Conservation (phyloP, 2,113 vertebrate genomes). For the Calidris pygmaea region DNA sequence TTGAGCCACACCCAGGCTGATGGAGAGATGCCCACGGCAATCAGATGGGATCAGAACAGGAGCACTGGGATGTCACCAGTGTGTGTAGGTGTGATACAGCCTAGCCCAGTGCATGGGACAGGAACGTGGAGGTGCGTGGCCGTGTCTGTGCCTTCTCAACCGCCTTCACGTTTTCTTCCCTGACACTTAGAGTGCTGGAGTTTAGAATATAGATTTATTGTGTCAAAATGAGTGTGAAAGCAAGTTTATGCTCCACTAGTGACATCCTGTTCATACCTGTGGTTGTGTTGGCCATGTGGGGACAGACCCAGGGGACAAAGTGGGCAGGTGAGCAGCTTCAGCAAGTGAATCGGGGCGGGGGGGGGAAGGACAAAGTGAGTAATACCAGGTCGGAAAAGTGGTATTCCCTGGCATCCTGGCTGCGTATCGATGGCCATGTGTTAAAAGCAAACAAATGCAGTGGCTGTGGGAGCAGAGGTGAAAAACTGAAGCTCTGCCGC, state of each 20-base stretch:
- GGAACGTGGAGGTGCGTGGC: background rate
- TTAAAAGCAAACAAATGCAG: background rate
- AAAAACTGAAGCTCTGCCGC: background rate
- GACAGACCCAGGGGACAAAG: background rate
- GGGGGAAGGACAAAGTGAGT: background rate
- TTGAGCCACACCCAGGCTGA: background rate
- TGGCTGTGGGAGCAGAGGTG: background rate
- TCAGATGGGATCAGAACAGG: background rate
- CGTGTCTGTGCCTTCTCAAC: background rate
- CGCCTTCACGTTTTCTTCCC: background rate
- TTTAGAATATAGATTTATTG: background rate
- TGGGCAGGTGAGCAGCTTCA: background rate
- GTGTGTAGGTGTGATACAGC: background rate
- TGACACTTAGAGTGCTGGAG: accelerated
- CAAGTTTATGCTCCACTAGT: background rate
- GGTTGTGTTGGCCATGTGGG: background rate
- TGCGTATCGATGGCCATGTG: background rate
- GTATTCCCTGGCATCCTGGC: background rate
- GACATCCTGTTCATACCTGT: background rate
- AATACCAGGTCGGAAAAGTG: background rate
- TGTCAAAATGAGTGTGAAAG: background rate
- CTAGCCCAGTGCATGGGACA: background rate
- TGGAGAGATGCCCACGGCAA: background rate
- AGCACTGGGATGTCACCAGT: background rate
- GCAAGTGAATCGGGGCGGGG: background rate